These are phyloP conservation scores for Lasioglossum baleicum DNA, from an alignment of 1,140 invertebrate species.

Conservation along the genomic window DNA sequence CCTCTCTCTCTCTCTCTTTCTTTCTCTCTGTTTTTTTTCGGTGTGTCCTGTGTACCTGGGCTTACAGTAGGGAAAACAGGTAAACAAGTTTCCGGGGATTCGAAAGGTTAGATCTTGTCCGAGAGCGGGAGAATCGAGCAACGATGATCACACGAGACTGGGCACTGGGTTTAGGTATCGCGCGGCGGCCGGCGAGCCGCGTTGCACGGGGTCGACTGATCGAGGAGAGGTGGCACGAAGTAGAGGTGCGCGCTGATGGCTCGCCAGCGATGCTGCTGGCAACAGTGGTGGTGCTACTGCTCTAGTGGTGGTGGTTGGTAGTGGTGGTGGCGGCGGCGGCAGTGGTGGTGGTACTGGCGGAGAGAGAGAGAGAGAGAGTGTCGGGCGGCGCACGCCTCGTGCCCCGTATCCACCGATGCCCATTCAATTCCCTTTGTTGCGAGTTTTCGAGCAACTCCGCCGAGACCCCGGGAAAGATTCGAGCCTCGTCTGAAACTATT, in stretches of 20 bases:
- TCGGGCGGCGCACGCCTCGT: constrained; percentile 64
- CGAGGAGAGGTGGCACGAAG: constrained; percentile 65
- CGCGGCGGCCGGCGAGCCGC: constrained; percentile 78
- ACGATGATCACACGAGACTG: background rate
- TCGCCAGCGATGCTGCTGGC: constrained; percentile 8
- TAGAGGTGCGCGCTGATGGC: constrained; percentile 61
- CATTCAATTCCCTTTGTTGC: constrained; percentile 30
- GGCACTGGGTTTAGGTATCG: constrained; percentile 44
- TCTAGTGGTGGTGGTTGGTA: constrained; percentile 2
- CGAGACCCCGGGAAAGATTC: background rate
- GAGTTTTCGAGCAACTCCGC: constrained; percentile 15
- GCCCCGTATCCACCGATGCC: constrained; percentile 44
- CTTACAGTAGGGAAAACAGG: no score
- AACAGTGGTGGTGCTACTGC: background rate
- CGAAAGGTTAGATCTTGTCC: no score
- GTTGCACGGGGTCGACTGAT: constrained; percentile 80
- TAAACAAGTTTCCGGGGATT: no score
- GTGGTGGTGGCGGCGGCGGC: constrained; percentile 3
- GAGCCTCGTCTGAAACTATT: background rate
- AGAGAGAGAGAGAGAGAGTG: constrained; percentile 11
- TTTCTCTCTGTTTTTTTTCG: no score
- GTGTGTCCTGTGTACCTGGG: no score
- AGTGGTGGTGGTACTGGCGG: constrained; percentile 4
- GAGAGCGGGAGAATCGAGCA: no score
- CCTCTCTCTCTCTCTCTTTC: no score